Base-by-base conservation (phyloP, 1,140 invertebrate species). In the Solenopsis invicta region DNA sequence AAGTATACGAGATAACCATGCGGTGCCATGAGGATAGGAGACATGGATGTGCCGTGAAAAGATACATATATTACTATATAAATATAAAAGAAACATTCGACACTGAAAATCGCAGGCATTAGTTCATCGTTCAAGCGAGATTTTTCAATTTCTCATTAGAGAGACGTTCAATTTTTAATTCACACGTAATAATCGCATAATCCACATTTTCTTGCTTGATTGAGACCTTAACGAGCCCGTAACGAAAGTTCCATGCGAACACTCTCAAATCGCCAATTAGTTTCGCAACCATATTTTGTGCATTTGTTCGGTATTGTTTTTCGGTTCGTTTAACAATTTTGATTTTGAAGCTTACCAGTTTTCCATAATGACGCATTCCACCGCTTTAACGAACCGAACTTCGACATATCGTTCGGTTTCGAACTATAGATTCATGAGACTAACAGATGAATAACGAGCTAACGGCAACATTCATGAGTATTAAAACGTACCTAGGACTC, bases 401-500 rank as follows among this genome's bases (percentile, higher is more conserved):
- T 24, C 21, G 41, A 72, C 21, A 67, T 24, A 82, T 34, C 21
- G 56, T 45, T 45, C 18, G 18, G 77, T 62, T 77, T 34, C 12
- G 75, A 72, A 89, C 41, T 89, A 41, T 29, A 61, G 64, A 76
- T 29, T 71, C 4, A 29, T 18, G 48, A 69, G 50, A 82, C 80
- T 82, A 59, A 61, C 48, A 71, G 12, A 54, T 59, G 61, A 71
- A 52, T 64, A 69, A 86, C n/a, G 21, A 9, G 4, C 29, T 69
- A 71, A 48, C 24, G 86, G 41, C 56, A 52, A 75, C 87, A 29
- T 16, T 48, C 50, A 41, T 34, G 34, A 74, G n/a, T n/a, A 16
- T 84, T 29, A 13, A 37, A 81, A 90, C 94, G 89, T 95, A 97
- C 96, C 97, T 96, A 69, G 96, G 96, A 78, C 96, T 96, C 93